Evolutionary conservation across 1,140 invertebrate species (phyloP), one percentile per base, ranked within the genome.

Genomic region (Zaprionus davidi): DNA sequence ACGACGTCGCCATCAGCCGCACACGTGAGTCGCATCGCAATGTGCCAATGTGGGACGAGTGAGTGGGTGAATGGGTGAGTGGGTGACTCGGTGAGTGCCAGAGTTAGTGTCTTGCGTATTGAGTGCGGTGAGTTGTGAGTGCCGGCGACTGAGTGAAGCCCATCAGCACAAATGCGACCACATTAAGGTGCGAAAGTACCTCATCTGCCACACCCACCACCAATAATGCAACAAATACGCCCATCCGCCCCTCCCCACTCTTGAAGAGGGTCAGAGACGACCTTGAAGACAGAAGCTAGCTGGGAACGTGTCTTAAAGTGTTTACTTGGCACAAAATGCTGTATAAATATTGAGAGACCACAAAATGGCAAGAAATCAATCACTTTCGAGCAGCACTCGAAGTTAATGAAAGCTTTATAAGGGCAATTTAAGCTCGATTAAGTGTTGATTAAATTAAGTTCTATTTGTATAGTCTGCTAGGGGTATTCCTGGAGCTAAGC

Each of bases 11-110:
- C 81, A 79, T 71, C 70, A 69, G 71, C 58, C 58, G 26, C 51
- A 81, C 81, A 88, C 85, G 85, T 90, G 85, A 90, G 81, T 53
- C 63, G 85, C 69, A 79, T 88, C 76, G 34, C 63, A 85, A 88
- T 84, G 78, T 28, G 55, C 15, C 31, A 15, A 13, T 34, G 6
- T 34, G 6, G 12, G 11, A 72, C 38, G 76, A 28, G 12, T 28
- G 13, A 17, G 60, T 78, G 62, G 28, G 0, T 49, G 55, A 64
- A 7, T 49, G 17, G 73, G 76, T 24, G 15, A 62, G 55, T 73
- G 63, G 41, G 0, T 38, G 13, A 38, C 36, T 38, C 15, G 15
- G n/a, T 44, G 55, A 31, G 9, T 53, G 13, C 15, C 5, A 13
- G 51, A 76, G n/a, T 79, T 63, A 62, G 57, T 22, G 36, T 41